Percentiles rank a stretch among this genome's conserved stretches.
Evolutionary conservation across 2,888 invertebrate genomes (phyloP).

Genomic region (Leptopterna dolabrata): DNA sequence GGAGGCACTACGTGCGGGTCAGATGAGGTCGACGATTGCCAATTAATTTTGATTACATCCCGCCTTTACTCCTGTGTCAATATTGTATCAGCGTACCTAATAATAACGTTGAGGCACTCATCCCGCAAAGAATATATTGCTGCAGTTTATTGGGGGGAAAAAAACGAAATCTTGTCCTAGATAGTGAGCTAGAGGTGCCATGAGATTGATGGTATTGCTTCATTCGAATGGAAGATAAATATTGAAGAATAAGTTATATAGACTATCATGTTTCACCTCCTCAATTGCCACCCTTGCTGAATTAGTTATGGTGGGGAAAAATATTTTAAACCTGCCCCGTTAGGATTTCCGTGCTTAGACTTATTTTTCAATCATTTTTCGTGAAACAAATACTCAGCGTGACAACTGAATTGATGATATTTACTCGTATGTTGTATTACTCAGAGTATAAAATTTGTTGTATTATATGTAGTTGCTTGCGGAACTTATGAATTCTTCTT

Average conservation of each 20-base stretch:
- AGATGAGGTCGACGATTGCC: slow-evolving; percentile 44
- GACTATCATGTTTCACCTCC: not conserved
- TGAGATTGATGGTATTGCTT: not conserved
- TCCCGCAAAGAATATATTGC: not conserved
- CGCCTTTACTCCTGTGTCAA: slow-evolving; percentile 9
- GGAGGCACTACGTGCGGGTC: slow-evolving; percentile 46
- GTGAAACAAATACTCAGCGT: too few species aligned
- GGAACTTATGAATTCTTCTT: too few species aligned
- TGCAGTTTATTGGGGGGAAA: not conserved
- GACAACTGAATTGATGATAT: too few species aligned
- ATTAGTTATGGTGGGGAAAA: not conserved
- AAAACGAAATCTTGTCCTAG: not conserved
- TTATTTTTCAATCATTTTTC: too few species aligned
- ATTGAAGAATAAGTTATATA: not conserved
- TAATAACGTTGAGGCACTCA: slow-evolving; percentile 13
- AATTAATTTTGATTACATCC: slow-evolving; percentile 52
- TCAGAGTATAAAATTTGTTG: too few species aligned
- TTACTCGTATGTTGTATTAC: too few species aligned
- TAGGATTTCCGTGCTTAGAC: too few species aligned
- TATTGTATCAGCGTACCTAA: slow-evolving; percentile 36
- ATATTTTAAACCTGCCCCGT: too few species aligned
- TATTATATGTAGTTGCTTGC: too few species aligned
- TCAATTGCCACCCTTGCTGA: not conserved
- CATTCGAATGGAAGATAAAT: not conserved
- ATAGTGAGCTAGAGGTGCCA: not conserved